These are phyloP conservation scores for Patella depressa DNA, from an alignment of 2,888 invertebrate genomes.

Conservation along the genomic window DNA sequence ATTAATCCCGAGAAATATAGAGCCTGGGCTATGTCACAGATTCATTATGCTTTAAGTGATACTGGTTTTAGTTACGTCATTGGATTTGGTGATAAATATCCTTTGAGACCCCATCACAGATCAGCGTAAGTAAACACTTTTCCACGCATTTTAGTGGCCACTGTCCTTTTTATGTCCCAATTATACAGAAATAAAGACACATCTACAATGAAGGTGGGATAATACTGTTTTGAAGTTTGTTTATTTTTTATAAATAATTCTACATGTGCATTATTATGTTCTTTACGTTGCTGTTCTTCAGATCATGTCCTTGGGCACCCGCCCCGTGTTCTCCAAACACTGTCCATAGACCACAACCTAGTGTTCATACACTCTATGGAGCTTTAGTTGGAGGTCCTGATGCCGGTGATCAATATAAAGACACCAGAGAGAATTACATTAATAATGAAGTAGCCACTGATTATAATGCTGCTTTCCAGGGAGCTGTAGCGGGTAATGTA, in stretches of 20 bases:
- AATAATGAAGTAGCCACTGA: constrained; percentile 65
- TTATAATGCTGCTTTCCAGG: constrained; percentile 67
- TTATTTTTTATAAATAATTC: no score
- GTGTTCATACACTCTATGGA: constrained; percentile 61
- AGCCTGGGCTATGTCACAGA: constrained; percentile 59
- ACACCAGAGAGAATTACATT: constrained; percentile 56
- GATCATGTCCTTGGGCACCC: constrained; percentile 2
- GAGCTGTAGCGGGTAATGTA: constrained; percentile 61
- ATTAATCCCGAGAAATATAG: constrained; percentile 45
- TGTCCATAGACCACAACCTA: constrained; percentile 38
- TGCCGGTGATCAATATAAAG: constrained; percentile 51
- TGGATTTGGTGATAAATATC: constrained; percentile 54
- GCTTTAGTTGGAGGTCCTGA: constrained; percentile 67
- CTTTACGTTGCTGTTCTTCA: not conserved
- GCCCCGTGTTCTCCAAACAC: not conserved
- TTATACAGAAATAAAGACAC: no score
- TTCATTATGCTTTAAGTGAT: constrained; percentile 65
- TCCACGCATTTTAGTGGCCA: no score
- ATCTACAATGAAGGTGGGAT: no score
- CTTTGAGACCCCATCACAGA: constrained; percentile 54
- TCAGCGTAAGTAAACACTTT: constrained; percentile 41
- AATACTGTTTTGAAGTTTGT: no score
- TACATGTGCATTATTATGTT: no score
- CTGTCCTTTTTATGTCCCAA: no score
- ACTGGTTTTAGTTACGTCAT: constrained; percentile 56